Evolutionary conservation across 1,140 invertebrate genomes (phyloP), one percentile per base, ranked within the genome.

Genomic region (Philopotamus ludificatus): DNA sequence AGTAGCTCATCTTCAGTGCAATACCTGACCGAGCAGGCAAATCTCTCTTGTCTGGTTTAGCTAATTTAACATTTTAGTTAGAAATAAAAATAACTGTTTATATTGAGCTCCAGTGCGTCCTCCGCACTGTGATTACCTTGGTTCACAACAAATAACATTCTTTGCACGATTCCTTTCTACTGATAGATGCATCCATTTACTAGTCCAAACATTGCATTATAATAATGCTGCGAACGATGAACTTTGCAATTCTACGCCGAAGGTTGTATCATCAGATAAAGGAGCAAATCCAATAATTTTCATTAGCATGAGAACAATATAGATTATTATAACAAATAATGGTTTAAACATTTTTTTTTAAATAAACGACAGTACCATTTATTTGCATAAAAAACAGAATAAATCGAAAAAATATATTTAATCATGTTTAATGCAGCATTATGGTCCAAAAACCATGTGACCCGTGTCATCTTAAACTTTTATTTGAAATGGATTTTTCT

Each of bases 151-250:
- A 58, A 63, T 58, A 67, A 42, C 61, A 67, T 63, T 63, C 60
- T 59, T 63, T 50, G 66, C 66, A 67, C 66, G 66, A 67, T 63
- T 54, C 60, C 49, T 66, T 53, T 57, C 49, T 60, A 57, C 28
- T 20, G 53, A 57, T 57, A 57, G 53, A 25, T 57, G 57, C 57
- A 60, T 60, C 57, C 57, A 60, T 60, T 60, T 60, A 60, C 57
- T 60, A 60, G 57, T 60, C 57, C 57, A 60, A 60, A 60, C 57
- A 60, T 60, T 44, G 57, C 57, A 60, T 60, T 60, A 58, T 63
- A 59, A 58, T 65, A 57, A 65, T 28, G 39, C 61, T 18, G 54
- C 41, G 64, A 66, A 66, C 58, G 64, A 60, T 60, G 57, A 60
- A 60, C 57, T 60, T 42, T 18, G 39, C 34, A 57, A 15, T 49